A percentile compares a stretch with the other conserved stretches of the same genome.
Conservation (phyloP, 2,113 vertebrate genomes). For the Neolamprologus kungweensis region DNA sequence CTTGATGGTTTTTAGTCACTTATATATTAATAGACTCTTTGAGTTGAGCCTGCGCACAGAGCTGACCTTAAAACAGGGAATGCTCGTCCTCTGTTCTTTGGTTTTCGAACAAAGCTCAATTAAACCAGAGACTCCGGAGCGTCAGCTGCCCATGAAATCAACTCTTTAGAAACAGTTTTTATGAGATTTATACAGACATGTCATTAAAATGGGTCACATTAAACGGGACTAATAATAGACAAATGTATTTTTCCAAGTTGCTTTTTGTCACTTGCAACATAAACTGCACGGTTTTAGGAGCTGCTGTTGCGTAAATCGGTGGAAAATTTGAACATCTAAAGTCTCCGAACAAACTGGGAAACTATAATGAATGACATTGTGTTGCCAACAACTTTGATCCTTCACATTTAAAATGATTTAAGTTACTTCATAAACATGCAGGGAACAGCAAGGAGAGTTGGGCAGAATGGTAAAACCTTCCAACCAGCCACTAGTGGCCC, state of each 20-base stretch:
- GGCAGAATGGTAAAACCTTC: not conserved
- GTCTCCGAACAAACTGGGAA: not conserved
- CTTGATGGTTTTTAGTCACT: not conserved
- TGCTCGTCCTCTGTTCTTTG: not conserved
- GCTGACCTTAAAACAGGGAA: not conserved
- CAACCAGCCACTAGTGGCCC: not conserved
- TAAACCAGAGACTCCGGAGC: not conserved
- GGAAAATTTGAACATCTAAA: not conserved
- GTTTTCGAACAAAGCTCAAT: not conserved
- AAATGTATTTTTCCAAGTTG: not conserved
- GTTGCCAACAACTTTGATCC: not conserved
- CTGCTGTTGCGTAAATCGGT: fast-evolving
- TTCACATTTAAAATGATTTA: not conserved
- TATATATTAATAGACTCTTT: not conserved
- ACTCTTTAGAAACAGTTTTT: not conserved
- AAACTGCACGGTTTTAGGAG: not conserved
- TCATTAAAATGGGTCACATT: not conserved
- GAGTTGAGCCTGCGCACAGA: not conserved
- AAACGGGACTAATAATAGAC: not conserved
- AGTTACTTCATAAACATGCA: not conserved
- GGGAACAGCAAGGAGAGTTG: not conserved
- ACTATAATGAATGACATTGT: not conserved
- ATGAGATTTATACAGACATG: not conserved
- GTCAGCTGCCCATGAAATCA: not conserved
- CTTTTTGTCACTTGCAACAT: not conserved